Evolutionary conservation across 2,888 invertebrate species (phyloP), one percentile per base, ranked within the genome.

Genomic region (Spilarctia lutea): DNA sequence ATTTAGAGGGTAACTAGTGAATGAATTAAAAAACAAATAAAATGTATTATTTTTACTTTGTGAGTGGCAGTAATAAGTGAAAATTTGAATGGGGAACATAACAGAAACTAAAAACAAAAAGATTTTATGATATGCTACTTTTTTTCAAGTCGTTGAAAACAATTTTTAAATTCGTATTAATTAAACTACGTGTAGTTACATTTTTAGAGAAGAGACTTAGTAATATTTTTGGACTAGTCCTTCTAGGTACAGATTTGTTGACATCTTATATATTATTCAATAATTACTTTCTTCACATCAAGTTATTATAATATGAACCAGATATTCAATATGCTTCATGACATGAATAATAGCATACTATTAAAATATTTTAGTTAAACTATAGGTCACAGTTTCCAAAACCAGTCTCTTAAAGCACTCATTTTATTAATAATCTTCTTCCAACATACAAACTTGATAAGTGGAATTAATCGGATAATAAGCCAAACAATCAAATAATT

Each of bases 1-100:
- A 76, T 77, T 81, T 82, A 83, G 83, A 85, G 86, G 87, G 82
- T 81, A 81, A 68, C 69, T 73, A 72, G 78, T 65, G 65, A 67
- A 72, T 72, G 52, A 68, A 73, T 73, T 39, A 60, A 67, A 56
- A 67, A 67, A 70, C 68, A 68, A 71, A 77, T 10, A 80, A 75
- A 79, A 65, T 71, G 33, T 74, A 74, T 76, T 76, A 24, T 30
- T 20, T 68, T 39, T n/a, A 13, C 24, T 35, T 52, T 24, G 6
- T 42, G 30, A 60, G 4, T 11, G 11, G 60, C n/a, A 60, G 60
- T 4, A 60, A 16, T 27, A 60, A 27, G 27, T 60, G 27, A n/a
- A n/a, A n/a, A n/a, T n/a, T n/a, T n/a, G n/a, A 60, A 16, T 16
- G 13, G 4, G 27, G 1, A 60, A 3, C 27, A 60, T 16, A 60